Conservation (phyloP, 2,888 invertebrate species). For the Lycaena phlaeas region DNA sequence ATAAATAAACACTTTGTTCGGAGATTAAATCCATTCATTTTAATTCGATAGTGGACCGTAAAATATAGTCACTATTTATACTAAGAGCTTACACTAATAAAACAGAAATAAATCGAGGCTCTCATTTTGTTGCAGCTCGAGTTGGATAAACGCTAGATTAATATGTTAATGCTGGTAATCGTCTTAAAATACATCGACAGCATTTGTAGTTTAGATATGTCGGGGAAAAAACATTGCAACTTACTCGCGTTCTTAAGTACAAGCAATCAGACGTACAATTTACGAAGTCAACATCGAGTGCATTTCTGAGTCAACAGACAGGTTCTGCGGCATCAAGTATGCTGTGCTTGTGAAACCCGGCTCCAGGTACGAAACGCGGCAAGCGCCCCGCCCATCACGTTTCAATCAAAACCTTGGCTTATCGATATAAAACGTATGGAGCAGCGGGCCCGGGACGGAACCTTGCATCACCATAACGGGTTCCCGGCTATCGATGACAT, state of each 20-base stretch:
- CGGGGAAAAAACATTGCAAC: slow-evolving; percentile 10
- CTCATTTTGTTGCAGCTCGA: not conserved
- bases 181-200: slow-evolving; percentile 5
- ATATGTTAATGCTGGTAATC: slow-evolving; percentile 5
- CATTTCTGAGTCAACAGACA: slow-evolving; percentile 45
- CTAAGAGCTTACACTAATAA: not conserved
- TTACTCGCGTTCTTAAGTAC: slow-evolving; percentile 13
- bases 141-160: slow-evolving; percentile 3
- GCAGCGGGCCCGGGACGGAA: slow-evolving; percentile 26
- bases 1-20: too few species aligned
- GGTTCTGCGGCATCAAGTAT: slow-evolving; percentile 59
- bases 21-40: too few species aligned
- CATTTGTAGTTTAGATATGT: slow-evolving; percentile 4
- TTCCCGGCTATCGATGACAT: slow-evolving; percentile 44
- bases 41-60: too few species aligned
- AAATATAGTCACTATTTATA: slow-evolving; percentile 1
- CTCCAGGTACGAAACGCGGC: slow-evolving; percentile 24
- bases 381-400: slow-evolving; percentile 25
- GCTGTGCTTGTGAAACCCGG: slow-evolving; percentile 34
- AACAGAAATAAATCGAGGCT: slow-evolving; percentile 4
- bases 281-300: slow-evolving; percentile 48
- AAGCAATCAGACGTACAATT: slow-evolving; percentile 48
- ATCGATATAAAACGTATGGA: slow-evolving; percentile 39
- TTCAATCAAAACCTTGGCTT: slow-evolving; percentile 39
- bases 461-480: slow-evolving; percentile 44